These are phyloP conservation scores for Leucoptera coffeella DNA, from an alignment of 2,888 invertebrate species.

Conservation along the genomic window DNA sequence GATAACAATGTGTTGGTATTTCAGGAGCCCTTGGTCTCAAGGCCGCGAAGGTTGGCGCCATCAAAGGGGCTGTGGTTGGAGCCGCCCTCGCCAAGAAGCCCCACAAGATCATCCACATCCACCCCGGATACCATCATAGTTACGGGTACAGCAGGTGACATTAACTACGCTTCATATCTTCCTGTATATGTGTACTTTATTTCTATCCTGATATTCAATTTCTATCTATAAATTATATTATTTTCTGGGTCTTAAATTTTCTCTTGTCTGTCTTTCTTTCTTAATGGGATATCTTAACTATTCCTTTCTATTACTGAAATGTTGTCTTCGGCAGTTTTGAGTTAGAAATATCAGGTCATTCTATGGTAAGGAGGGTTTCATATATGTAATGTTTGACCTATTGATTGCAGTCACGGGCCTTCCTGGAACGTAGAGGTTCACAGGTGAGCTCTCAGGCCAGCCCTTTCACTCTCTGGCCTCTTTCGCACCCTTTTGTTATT, in stretches of 20 bases:
- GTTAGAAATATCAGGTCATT: no score
- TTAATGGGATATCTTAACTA: no score
- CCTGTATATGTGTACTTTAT: no score
- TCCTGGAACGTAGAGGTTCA: conserved; percentile 19
- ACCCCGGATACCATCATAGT: conserved; percentile 5
- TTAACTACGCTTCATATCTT: no score
- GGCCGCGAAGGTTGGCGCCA: conserved; percentile 33
- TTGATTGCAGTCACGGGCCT: conserved; percentile 11
- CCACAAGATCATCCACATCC: conserved; percentile 7
- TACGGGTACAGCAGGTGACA: conserved; percentile 12
- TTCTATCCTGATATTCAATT: no score
- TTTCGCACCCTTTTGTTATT: neutral
- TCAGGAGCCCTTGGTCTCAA: conserved; percentile 21
- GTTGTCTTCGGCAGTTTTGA: no score
- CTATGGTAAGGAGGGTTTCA: no score
- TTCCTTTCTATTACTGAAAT: no score
- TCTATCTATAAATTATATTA: no score
- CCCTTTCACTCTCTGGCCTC: neutral
- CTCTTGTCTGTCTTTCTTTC: no score
- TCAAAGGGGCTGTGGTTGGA: conserved; percentile 25
- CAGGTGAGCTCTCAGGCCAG: conserved; percentile 16
- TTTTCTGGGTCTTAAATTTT: conserved; percentile 2
- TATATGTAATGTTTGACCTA: no score
- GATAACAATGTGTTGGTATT: no score
- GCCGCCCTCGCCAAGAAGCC: conserved; percentile 28